phyloP scores from a whole-genome alignment of 2,888 invertebrate species.

The Watsonalla binaria region DNA sequence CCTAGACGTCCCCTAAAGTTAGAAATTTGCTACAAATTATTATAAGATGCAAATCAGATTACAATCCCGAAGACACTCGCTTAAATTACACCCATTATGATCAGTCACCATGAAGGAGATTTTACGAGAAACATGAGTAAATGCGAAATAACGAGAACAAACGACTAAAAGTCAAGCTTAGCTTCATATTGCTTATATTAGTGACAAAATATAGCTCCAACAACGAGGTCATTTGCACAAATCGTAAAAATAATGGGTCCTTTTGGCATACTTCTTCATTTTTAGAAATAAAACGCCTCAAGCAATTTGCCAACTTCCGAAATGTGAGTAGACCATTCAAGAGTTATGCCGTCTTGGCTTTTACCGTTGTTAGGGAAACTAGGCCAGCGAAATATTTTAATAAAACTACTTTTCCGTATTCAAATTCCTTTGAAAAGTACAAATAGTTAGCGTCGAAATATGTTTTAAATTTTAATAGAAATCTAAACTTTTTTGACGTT shows the following conservation, averaged over 20 bases:
- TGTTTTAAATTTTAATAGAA: too few relatives aligned
- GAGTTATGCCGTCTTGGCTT: constrained; percentile 4
- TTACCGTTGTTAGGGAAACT: neutral
- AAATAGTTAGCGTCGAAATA: too few relatives aligned
- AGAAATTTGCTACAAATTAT: too few relatives aligned
- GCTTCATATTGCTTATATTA: neutral
- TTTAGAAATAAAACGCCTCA: constrained; percentile 5
- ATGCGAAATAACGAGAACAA: neutral
- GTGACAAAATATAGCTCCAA: neutral
- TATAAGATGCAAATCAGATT: too few relatives aligned
- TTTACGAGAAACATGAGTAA: too few relatives aligned
- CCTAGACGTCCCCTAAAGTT: too few relatives aligned
- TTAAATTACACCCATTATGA: too few relatives aligned
- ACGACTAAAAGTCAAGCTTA: neutral
- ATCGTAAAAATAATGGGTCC: constrained; percentile 2
- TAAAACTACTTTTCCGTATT: neutral
- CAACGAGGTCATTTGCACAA: neutral
- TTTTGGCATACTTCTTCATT: constrained; percentile 3
- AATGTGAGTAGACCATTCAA: constrained; percentile 6
- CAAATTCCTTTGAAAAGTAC: too few relatives aligned
- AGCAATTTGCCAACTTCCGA: constrained; percentile 6
- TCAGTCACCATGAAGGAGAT: too few relatives aligned
- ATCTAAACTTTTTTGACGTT: too few relatives aligned
- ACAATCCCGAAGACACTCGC: too few relatives aligned
- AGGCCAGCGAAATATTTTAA: constrained; percentile 1